Evolutionary conservation across 2,113 vertebrate species (phyloP).

Genomic region (Engraulis encrasicolus): DNA sequence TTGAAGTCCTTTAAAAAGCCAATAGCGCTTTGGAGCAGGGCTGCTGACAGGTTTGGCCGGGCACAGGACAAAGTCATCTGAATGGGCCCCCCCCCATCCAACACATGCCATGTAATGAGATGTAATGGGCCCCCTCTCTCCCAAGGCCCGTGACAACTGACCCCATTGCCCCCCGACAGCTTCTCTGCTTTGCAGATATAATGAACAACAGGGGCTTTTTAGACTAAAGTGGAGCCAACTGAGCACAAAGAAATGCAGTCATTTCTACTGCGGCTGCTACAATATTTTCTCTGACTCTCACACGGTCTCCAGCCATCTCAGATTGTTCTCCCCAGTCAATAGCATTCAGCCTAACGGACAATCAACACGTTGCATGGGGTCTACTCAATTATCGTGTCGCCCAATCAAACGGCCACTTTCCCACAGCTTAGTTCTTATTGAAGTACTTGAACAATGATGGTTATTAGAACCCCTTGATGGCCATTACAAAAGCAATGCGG

Average conservation of each 20-base stretch:
- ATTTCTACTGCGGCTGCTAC: not conserved
- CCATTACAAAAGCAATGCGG: not conserved
- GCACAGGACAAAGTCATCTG: no score
- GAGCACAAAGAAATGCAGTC: not conserved
- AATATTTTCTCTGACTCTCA: not conserved
- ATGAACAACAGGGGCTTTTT: not conserved
- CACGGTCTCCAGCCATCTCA: not conserved
- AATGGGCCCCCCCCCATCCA: no score
- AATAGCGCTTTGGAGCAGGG: no score
- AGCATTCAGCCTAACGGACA: not conserved
- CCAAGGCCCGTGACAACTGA: no score
- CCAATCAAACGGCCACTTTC: not conserved
- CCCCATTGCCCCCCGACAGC: no score
- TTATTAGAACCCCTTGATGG: not conserved
- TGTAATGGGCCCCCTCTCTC: no score
- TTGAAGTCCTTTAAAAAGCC: not conserved
- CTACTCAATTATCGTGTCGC: not conserved
- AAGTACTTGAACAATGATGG: not conserved
- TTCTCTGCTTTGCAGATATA: no score
- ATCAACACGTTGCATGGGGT: not conserved
- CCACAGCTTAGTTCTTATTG: not conserved
- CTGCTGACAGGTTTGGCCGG: no score
- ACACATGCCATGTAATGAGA: no score
- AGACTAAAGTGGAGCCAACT: not conserved
- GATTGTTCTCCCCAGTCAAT: not conserved